phyloP scores from a whole-genome alignment of 2,113 vertebrate genomes.

The Alethe castanea region DNA sequence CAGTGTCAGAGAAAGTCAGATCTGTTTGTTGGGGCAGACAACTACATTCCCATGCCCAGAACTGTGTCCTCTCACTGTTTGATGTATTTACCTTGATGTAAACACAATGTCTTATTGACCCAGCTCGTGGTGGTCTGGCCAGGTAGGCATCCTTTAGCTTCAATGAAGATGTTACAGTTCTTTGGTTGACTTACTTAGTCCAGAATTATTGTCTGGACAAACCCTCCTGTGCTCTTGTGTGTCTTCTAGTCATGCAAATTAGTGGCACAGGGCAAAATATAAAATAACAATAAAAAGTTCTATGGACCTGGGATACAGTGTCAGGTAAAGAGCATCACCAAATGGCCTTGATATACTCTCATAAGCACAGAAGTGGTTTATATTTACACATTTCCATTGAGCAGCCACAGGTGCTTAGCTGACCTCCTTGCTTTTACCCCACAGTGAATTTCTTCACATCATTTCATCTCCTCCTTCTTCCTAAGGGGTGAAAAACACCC shows the following conservation, averaged over 20 bases:
- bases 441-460: not conserved
- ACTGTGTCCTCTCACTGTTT: not conserved
- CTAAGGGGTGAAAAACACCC: not conserved
- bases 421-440: not conserved
- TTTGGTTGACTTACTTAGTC: not conserved
- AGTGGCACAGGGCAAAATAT: not conserved
- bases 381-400: not conserved
- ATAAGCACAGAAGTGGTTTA: not conserved
- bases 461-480: not conserved
- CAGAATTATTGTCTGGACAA: not conserved
- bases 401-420: not conserved
- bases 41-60: not conserved
- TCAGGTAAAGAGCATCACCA: not conserved
- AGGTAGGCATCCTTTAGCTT: not conserved
- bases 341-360: not conserved
- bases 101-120: not conserved
- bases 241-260: not conserved
- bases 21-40: not conserved
- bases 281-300: not conserved
- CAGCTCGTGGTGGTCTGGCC: not conserved
- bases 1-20: fast-evolving
- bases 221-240: fast-evolving
- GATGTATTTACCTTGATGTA: not conserved
- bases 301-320: not conserved
- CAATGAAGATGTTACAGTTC: not conserved